Percentiles rank a stretch among this genome's conserved stretches.
phyloP scores from a whole-genome alignment of 2,113 vertebrate species.

The Felis chaus region DNA sequence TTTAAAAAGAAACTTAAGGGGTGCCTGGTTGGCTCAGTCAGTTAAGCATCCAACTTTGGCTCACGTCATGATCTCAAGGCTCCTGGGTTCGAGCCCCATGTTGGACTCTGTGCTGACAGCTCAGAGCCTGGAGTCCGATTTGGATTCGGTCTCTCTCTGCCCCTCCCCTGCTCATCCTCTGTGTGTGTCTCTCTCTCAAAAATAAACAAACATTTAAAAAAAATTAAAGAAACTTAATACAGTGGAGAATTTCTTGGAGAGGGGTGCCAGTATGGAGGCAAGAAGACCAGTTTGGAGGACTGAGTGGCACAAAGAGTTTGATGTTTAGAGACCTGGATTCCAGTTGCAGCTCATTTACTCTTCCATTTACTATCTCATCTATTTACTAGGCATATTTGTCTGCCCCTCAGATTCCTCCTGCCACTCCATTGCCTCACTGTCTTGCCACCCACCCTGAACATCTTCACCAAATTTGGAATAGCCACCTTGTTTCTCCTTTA shows the following conservation, averaged over 20 bases:
- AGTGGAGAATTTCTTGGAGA: slow-evolving; percentile 38
- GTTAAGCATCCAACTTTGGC: too few species aligned
- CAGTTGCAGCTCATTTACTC: neutral
- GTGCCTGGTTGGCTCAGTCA: too few species aligned
- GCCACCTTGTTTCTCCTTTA: neutral
- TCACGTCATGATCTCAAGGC: too few species aligned
- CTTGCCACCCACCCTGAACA: neutral
- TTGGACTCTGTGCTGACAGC: too few species aligned
- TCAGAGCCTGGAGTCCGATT: too few species aligned
- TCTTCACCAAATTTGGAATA: neutral
- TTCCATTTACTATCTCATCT: neutral
- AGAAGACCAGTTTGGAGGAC: neutral
- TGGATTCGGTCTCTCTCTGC: too few species aligned
- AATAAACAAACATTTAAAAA: too few species aligned
- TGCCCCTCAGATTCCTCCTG: neutral
- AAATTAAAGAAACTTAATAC: neutral
- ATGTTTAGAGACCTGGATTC: neutral
- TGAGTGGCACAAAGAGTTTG: neutral
- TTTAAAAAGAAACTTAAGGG: too few species aligned
- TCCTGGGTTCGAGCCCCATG: too few species aligned
- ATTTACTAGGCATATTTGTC: neutral
- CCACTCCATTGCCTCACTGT: neutral
- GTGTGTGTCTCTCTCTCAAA: too few species aligned
- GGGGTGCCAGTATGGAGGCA: neutral
- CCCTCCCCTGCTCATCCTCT: too few species aligned